A percentile compares a stretch with the other conserved stretches of the same genome.
phyloP scores from a whole-genome alignment of 2,797 vertebrate genomes.

The Natrix natrix region DNA sequence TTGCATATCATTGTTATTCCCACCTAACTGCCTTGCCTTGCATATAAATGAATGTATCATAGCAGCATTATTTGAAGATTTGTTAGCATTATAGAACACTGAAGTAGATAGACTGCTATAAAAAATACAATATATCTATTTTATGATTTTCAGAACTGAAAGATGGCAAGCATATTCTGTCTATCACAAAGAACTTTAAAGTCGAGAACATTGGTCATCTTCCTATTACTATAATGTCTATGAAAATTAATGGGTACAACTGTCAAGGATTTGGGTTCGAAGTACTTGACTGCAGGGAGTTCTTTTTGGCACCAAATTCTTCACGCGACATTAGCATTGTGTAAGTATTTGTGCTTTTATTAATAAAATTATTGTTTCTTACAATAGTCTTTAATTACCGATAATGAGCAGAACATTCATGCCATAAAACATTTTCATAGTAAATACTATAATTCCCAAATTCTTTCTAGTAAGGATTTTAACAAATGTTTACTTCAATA shows the following conservation, averaged over 20 bases:
- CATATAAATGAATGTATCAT: neutral
- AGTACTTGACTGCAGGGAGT: constrained; percentile 88
- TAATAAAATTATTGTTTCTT: constrained; percentile 29
- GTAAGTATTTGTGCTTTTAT: constrained; percentile 74
- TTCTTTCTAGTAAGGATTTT: neutral
- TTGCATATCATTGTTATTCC: neutral
- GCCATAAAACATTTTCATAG: neutral
- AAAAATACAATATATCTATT: constrained; percentile 19
- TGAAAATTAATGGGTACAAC: constrained; percentile 95
- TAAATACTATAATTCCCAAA: neutral
- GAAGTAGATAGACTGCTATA: neutral
- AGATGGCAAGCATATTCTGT: constrained; percentile 90
- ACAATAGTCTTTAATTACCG: constrained; percentile 37
- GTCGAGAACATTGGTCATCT: constrained; percentile 96
- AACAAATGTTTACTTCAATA: constrained; percentile 5
- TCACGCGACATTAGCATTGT: constrained; percentile 93
- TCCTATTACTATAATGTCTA: constrained; percentile 87
- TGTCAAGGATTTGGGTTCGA: constrained; percentile 98
- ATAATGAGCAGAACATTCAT: constrained; percentile 19
- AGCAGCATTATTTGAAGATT: neutral
- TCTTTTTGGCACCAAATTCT: constrained; percentile 86
- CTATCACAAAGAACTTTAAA: constrained; percentile 95
- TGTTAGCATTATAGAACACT: neutral
- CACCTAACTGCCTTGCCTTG: too few species aligned
- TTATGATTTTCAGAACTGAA: constrained; percentile 78